phyloP scores from a whole-genome alignment of 1,140 invertebrate genomes.

The Tyrophagus putrescentiae region DNA sequence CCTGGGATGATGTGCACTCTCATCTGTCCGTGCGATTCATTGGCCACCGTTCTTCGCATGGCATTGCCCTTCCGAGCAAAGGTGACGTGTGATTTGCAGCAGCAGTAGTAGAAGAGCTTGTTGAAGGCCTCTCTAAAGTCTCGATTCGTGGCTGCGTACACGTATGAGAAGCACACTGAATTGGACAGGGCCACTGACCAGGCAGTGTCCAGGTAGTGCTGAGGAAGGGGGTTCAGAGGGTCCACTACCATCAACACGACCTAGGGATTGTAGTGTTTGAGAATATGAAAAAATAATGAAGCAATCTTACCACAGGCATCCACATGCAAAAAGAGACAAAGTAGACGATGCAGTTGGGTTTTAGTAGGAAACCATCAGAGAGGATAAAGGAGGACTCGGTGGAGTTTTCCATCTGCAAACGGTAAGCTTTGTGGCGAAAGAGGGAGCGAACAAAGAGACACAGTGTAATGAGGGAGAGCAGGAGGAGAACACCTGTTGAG shows the following conservation, averaged over 20 bases:
- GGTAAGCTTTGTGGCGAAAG: constrained; percentile 35
- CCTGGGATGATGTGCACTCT: constrained; percentile 60
- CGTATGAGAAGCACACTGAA: constrained; percentile 48
- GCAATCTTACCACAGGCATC: constrained; percentile 48
- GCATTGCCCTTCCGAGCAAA: constrained; percentile 32
- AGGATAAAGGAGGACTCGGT: constrained; percentile 12
- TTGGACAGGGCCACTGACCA: constrained; percentile 53
- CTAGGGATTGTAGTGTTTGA: too few species aligned
- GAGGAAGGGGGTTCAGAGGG: constrained; percentile 31
- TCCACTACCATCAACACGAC: constrained; percentile 9
- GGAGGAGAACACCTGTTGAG: constrained; percentile 31
- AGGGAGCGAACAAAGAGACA: constrained; percentile 45
- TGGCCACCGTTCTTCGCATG: neutral
- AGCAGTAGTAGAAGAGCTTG: constrained; percentile 64
- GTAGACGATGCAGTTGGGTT: constrained; percentile 49
- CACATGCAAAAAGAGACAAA: constrained; percentile 47
- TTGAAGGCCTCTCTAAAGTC: constrained; percentile 58
- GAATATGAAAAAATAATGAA: neutral
- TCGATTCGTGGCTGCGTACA: constrained; percentile 48
- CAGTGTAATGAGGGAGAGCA: constrained; percentile 30
- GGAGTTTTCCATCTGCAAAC: constrained; percentile 20
- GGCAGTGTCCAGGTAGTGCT: constrained; percentile 44
- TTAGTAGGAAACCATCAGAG: constrained; percentile 43
- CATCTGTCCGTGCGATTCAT: constrained; percentile 30
- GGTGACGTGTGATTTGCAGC: constrained; percentile 59